Conservation (phyloP, 2,797 vertebrate genomes). For the Ptychobarbus kaznakovi region DNA sequence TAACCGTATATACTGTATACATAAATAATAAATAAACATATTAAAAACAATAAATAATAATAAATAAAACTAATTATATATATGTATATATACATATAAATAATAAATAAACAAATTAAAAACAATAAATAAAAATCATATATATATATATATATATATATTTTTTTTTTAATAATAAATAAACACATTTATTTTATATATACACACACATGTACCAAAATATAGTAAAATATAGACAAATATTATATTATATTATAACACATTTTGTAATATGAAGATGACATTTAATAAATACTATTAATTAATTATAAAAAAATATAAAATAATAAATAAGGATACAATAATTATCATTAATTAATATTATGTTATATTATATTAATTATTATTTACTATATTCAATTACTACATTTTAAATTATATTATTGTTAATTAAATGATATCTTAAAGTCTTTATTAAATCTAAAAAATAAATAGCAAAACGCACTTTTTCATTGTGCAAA, state of each 20-base stretch:
- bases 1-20: neutral
- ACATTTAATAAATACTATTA: neutral
- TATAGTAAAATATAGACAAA: too few relatives aligned
- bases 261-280: neutral
- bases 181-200: too few relatives aligned
- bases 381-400: neutral
- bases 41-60: too few relatives aligned
- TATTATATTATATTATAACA: neutral
- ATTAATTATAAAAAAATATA: neutral
- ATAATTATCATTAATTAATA: neutral
- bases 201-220: too few relatives aligned
- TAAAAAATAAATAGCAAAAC: neutral
- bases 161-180: too few relatives aligned
- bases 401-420: neutral
- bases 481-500: neutral
- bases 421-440: neutral
- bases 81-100: neutral
- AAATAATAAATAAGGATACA: neutral
- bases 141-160: neutral
- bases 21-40: too few relatives aligned
- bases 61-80: neutral
- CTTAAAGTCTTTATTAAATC: neutral
- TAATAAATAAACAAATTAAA: too few relatives aligned
- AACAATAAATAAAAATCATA: too few relatives aligned
- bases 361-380: neutral